Evolutionary conservation across 92 coral and sea anemone genomes (phyloP).

Genomic region (Actinostola sp.): DNA sequence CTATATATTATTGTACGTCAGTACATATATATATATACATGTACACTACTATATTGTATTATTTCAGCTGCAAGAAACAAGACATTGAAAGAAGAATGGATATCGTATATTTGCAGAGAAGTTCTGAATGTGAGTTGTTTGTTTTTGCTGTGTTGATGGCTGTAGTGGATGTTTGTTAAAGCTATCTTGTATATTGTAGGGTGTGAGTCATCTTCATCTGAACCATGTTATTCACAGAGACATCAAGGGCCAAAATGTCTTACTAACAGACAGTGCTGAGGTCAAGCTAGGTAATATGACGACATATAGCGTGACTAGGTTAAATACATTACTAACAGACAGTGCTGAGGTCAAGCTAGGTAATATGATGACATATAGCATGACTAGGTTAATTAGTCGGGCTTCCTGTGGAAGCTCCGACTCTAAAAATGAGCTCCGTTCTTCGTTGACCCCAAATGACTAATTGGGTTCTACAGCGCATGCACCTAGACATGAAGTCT

Average conservation of each 20-base stretch:
- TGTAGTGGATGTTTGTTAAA: too few species aligned
- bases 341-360: too few species aligned
- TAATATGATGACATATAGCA: too few species aligned
- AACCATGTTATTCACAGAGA: slow-evolving; percentile 98
- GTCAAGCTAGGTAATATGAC: slow-evolving; percentile 89
- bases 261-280: slow-evolving; percentile 96
- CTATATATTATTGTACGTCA: neutral
- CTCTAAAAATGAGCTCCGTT: too few species aligned
- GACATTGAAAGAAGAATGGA: slow-evolving; percentile 97
- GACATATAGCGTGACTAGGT: too few species aligned
- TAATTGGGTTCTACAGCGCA: too few species aligned
- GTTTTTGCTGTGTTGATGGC: too few species aligned
- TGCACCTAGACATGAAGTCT: too few species aligned
- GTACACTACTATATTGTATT: neutral
- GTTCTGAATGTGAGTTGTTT: slow-evolving; percentile 97
- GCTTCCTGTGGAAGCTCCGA: too few species aligned
- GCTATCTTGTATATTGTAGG: slow-evolving; percentile 45
- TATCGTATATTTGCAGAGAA: slow-evolving; percentile 95
- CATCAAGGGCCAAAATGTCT: slow-evolving; percentile 98
- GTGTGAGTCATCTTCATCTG: slow-evolving; percentile 96
- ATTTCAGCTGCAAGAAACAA: slow-evolving; percentile 88
- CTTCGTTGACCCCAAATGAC: too few species aligned
- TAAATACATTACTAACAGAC: too few species aligned
- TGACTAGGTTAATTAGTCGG: too few species aligned
- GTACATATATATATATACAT: neutral